Evolutionary conservation across 2,113 vertebrate genomes (phyloP), one percentile per base, ranked within the genome.

Genomic region (Chaetodon auriga): DNA sequence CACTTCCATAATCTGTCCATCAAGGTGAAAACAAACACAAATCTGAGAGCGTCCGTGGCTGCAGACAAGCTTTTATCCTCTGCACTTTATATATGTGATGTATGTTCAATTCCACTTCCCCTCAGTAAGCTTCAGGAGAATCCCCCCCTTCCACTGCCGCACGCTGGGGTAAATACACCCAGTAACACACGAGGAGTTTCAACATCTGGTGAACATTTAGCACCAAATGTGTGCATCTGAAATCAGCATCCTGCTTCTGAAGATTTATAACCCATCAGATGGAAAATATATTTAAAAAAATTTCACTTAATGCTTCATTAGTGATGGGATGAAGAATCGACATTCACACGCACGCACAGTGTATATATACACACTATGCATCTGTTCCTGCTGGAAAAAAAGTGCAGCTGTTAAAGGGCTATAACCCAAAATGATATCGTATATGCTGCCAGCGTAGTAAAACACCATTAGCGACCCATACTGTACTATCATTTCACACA

Each of bases 401-500:
- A 11, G 3, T 12, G 13, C 15, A 30, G 51, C 58, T 66, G 14
- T 62, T 62, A 25, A 62, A 10, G 12, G 7, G 45, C 68, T 46
- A 57, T 78, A 81, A 88, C 43, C 45, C 12, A 49, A 57, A 70
- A 78, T 73, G n/a, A 71, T 60, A 54, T 89, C n/a, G 36, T 60
- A 38, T 73, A 84, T 69, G 43, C 48, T 58, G 72, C 23, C 25
- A 38, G 45, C 53, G 60, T 58, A 63, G 49, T 78, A 57, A 86
- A 87, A 75, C 25, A 23, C 57, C 64, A 83, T 93, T 77, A 88
- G 75, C 53, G 63, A 16, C 35, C 46, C 46, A 75, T 78, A 84
- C 68, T 83, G 68, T 80, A 23, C 75, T 43, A 64, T 83, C 46
- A 54, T 66, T 81, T 75, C 54, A 45, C 74, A 73, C 65, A 81